Conservation (phyloP, 2,113 vertebrate genomes). For the Seriola aureovittata region DNA sequence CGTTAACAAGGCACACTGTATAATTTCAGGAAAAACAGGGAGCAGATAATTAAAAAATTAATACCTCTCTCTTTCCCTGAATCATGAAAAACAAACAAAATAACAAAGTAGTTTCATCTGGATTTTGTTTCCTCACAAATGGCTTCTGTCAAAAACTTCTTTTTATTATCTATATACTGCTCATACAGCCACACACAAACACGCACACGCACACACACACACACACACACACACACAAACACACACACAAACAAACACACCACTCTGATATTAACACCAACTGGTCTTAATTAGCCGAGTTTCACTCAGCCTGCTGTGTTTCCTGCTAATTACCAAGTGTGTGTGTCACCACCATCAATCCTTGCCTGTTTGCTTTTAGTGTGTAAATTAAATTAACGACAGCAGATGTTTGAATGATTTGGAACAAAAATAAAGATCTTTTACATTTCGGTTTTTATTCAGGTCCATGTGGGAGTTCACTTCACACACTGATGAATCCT, state of each 20-base stretch:
- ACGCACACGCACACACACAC: no score
- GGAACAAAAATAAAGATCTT: constrained; percentile 12
- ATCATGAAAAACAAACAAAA: no score
- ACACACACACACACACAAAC: no score
- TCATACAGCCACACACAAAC: no score
- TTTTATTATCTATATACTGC: no score
- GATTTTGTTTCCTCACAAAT: no score
- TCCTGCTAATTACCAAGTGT: constrained; percentile 54
- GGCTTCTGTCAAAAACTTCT: no score
- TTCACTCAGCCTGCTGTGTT: constrained; percentile 44
- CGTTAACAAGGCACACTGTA: no score
- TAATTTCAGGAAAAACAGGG: not conserved
- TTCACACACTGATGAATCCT: not conserved
- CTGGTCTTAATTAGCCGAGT: constrained; percentile 52
- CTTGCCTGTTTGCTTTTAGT: constrained; percentile 16
- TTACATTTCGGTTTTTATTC: not conserved
- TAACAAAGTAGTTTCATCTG: no score
- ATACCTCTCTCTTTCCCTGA: not conserved
- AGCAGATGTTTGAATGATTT: constrained; percentile 23
- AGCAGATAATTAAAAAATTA: not conserved
- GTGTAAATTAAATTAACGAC: constrained; percentile 25
- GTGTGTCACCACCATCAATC: constrained; percentile 28
- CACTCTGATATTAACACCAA: constrained; percentile 49
- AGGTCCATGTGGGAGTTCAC: not conserved
- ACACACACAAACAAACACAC: not conserved